Conservation (phyloP, 2,797 vertebrate genomes). For the Mastacembelus armatus region DNA sequence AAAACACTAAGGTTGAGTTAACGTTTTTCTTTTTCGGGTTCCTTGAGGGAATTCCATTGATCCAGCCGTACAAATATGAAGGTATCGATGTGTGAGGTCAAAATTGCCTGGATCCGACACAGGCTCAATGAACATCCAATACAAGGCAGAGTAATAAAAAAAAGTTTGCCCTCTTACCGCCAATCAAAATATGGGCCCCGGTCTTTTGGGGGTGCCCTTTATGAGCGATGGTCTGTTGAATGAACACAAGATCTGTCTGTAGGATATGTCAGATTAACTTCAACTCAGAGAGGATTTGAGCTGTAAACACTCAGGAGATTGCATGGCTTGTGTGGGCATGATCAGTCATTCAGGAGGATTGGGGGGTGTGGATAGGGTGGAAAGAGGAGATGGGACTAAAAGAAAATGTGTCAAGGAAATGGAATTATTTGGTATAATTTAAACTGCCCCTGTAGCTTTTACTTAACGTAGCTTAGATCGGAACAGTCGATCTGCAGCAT, state of each 20-base stretch:
- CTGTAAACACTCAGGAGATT: conserved; percentile 77
- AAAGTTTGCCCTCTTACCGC: conserved; percentile 73
- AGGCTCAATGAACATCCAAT: conserved; percentile 68
- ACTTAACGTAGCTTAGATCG: conserved; percentile 60
- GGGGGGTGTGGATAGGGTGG: conserved; percentile 13
- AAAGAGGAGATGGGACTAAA: conserved; percentile 40
- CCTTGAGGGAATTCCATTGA: conserved; percentile 74
- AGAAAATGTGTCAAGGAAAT: conserved; percentile 64
- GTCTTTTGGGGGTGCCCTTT: conserved; percentile 67
- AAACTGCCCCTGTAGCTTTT: conserved; percentile 70
- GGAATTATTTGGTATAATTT: conserved; percentile 77
- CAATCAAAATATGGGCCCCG: conserved; percentile 69
- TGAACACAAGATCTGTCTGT: conserved; percentile 75
- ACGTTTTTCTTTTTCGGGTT: conserved; percentile 69
- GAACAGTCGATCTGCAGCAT: conserved; percentile 36
- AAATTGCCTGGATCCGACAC: conserved; percentile 71
- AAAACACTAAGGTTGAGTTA: conserved; percentile 71
- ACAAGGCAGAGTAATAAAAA: conserved; percentile 69
- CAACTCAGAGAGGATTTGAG: conserved; percentile 77
- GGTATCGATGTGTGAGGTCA: conserved; percentile 78
- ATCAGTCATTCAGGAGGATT: conserved; percentile 76
- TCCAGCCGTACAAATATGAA: conserved; percentile 76
- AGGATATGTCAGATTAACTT: conserved; percentile 84
- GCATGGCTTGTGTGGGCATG: conserved; percentile 73
- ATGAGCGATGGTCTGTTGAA: conserved; percentile 79